A percentile compares a stretch with the other conserved stretches of the same genome.
These are phyloP conservation scores for Sphecodes monilicornis DNA, from an alignment of 2,888 invertebrate species.

Conservation along the genomic window DNA sequence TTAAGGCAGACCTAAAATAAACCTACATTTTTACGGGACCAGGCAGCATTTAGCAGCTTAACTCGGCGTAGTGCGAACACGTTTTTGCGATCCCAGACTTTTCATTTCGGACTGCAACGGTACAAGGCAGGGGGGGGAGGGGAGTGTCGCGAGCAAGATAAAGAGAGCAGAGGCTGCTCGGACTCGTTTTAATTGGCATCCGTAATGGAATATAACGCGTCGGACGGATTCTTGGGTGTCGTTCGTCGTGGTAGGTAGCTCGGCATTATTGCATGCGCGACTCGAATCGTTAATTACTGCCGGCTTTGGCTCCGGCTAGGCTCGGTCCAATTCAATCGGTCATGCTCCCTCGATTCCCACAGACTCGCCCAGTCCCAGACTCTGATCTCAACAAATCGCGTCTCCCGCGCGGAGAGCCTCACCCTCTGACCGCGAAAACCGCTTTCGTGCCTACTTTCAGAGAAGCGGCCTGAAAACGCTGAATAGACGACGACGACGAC, in stretches of 20 bases:
- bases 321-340: slow-evolving; percentile 3
- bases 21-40: not conserved
- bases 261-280: slow-evolving; percentile 18
- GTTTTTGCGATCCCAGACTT: not conserved
- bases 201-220: slow-evolving; percentile 35
- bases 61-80: not conserved
- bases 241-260: not conserved
- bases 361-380: not conserved
- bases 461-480: not conserved
- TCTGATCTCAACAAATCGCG: not conserved
- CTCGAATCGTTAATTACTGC: slow-evolving; percentile 37
- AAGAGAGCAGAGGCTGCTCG: not conserved
- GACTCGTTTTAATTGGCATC: slow-evolving; percentile 44
- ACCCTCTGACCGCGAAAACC: not conserved
- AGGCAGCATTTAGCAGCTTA: not conserved
- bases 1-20: not conserved
- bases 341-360: not conserved
- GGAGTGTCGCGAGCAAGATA: not conserved
- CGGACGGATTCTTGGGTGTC: not conserved
- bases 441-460: slow-evolving; percentile 16
- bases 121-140: not conserved
- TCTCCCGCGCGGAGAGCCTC: not conserved
- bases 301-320: not conserved
- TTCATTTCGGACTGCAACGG: not conserved
- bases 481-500: slow-evolving; percentile 1